These are phyloP conservation scores for Mobula birostris DNA, from an alignment of 2,113 vertebrate genomes.

Conservation along the genomic window DNA sequence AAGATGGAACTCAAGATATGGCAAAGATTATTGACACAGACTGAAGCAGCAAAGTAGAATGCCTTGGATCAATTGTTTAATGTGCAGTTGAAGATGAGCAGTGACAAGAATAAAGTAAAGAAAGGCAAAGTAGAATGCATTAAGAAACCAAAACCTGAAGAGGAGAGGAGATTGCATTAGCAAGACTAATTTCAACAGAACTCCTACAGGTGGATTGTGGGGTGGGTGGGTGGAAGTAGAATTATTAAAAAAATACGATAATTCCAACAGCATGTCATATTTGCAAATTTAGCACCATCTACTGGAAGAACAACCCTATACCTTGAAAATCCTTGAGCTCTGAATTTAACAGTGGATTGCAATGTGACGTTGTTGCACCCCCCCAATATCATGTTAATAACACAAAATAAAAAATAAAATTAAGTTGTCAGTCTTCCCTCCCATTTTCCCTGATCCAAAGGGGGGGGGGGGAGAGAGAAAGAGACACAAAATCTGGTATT, in stretches of 20 bases:
- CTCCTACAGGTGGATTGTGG: neutral
- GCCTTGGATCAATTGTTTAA: neutral
- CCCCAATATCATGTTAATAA: neutral
- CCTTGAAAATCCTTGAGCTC: no score
- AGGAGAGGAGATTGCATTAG: neutral
- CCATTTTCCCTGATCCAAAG: no score
- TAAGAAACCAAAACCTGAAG: neutral
- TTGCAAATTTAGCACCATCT: constrained; percentile 11
- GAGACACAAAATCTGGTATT: neutral
- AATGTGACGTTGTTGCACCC: neutral
- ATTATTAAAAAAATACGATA: neutral
- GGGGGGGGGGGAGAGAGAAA: no score
- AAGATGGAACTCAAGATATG: neutral
- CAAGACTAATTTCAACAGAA: neutral
- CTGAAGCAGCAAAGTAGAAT: neutral
- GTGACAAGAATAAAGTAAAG: neutral
- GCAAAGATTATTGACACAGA: neutral
- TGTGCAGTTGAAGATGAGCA: neutral
- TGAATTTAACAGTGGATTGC: neutral
- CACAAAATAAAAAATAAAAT: no score
- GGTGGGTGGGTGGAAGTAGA: no score
- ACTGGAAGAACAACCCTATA: neutral
- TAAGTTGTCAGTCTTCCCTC: neutral
- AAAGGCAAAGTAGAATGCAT: neutral
- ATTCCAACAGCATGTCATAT: neutral